A percentile compares a stretch with the other conserved stretches of the same genome.
Evolutionary conservation across 2,888 invertebrate species (phyloP).

Genomic region (Neria commutata): DNA sequence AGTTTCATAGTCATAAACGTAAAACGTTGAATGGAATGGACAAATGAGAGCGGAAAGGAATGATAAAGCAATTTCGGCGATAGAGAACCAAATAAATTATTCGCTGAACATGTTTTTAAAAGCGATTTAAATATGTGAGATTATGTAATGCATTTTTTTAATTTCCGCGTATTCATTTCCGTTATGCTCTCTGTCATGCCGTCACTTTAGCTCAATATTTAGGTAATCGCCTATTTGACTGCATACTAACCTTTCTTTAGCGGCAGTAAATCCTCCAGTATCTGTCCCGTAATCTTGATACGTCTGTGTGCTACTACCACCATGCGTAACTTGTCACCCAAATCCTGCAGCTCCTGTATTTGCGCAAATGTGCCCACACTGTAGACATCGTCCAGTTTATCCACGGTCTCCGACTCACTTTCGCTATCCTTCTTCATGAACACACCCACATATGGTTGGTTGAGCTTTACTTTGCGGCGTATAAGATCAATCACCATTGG

Average conservation of each 20-base stretch:
- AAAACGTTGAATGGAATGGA: no score
- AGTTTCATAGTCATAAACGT: not conserved
- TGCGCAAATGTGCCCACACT: slow-evolving; percentile 95
- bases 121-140: no score
- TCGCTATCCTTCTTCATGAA: slow-evolving; percentile 93
- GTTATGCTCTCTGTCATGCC: no score
- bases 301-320: slow-evolving; percentile 95
- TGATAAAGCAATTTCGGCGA: no score
- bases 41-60: no score
- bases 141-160: no score
- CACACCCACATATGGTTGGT: slow-evolving; percentile 96
- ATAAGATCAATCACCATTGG: slow-evolving; percentile 86
- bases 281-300: slow-evolving; percentile 79
- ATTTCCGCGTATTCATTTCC: no score
- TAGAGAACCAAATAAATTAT: no score
- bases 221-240: no score
- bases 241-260: slow-evolving; percentile 41
- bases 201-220: no score
- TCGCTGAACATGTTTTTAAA: no score
- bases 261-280: slow-evolving; percentile 75
- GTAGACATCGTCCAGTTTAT: slow-evolving; percentile 84
- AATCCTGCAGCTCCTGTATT: slow-evolving; percentile 96
- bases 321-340: slow-evolving; percentile 86
- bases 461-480: slow-evolving; percentile 89
- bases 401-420: slow-evolving; percentile 85